Conservation (phyloP, 2,888 invertebrate genomes). For the Oligia fasciuncula region DNA sequence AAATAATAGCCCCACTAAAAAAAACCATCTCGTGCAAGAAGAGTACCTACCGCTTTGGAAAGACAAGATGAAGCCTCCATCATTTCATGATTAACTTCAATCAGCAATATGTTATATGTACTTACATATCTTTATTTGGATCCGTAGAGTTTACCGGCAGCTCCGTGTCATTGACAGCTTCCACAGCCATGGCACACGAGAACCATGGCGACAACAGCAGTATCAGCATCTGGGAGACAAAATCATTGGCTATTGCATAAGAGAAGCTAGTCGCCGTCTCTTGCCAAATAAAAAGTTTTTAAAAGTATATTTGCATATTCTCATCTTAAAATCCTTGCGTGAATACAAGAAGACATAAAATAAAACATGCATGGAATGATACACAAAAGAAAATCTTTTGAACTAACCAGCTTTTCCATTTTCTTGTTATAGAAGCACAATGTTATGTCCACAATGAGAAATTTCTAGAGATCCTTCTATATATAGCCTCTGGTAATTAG, state of each 20-base stretch:
- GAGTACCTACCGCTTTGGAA: neutral
- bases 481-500: constrained; percentile 59
- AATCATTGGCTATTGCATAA: neutral
- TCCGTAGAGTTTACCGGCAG: constrained; percentile 65
- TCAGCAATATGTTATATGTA: constrained; percentile 1
- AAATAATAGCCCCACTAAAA: too few species aligned
- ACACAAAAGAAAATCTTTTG: neutral
- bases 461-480: constrained; percentile 11
- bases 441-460: neutral
- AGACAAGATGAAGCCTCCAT: neutral
- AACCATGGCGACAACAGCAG: constrained; percentile 43
- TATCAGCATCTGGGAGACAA: constrained; percentile 41
- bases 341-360: neutral
- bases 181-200: constrained; percentile 17
- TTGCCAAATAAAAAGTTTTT: neutral
- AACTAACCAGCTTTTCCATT: constrained; percentile 57
- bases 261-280: neutral
- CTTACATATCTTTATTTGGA: constrained; percentile 76
- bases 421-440: neutral
- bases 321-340: neutral
- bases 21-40: neutral
- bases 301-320: neutral
- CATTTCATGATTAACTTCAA: neutral
- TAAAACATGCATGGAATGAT: neutral
- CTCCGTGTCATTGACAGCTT: constrained; percentile 50